Conservation (phyloP, 1,140 invertebrate species). For the Zaprionus davidi region DNA sequence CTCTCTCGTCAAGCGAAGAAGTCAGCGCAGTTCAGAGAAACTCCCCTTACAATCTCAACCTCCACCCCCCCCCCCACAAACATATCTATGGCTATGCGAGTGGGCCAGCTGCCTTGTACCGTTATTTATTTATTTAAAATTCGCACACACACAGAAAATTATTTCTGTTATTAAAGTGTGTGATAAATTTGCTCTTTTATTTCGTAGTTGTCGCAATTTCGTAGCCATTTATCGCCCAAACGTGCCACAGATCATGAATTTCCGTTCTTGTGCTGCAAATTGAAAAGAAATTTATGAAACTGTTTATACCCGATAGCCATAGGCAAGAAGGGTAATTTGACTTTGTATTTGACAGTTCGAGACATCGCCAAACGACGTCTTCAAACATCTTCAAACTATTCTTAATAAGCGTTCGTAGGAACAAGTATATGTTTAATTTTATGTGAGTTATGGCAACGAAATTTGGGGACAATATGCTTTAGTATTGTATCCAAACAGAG, state of each 20-base stretch:
- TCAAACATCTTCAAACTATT: no score
- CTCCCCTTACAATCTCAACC: neutral
- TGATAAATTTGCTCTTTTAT: slow-evolving; percentile 29
- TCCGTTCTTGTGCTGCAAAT: neutral
- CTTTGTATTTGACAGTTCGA: neutral
- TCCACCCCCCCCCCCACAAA: neutral
- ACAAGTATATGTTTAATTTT: no score
- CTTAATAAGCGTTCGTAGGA: no score
- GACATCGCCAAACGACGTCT: neutral
- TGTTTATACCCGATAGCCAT: neutral
- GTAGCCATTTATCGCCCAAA: slow-evolving; percentile 3
- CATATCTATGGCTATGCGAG: neutral
- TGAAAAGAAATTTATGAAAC: slow-evolving; percentile 7
- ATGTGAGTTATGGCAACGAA: no score
- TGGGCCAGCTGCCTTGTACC: slow-evolving; percentile 18
- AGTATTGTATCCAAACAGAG: no score
- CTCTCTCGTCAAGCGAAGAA: slow-evolving; percentile 30
- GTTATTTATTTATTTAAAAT: slow-evolving; percentile 36
- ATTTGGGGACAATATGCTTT: no score
- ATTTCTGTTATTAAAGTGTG: slow-evolving; percentile 3
- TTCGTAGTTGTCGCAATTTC: slow-evolving; percentile 11
- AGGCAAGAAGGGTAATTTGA: no score
- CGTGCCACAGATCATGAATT: slow-evolving; percentile 4
- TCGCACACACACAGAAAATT: neutral
- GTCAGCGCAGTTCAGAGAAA: slow-evolving; percentile 4